These are phyloP conservation scores for Lithodes maja DNA, from an alignment of 2,888 invertebrate species.

Conservation along the genomic window DNA sequence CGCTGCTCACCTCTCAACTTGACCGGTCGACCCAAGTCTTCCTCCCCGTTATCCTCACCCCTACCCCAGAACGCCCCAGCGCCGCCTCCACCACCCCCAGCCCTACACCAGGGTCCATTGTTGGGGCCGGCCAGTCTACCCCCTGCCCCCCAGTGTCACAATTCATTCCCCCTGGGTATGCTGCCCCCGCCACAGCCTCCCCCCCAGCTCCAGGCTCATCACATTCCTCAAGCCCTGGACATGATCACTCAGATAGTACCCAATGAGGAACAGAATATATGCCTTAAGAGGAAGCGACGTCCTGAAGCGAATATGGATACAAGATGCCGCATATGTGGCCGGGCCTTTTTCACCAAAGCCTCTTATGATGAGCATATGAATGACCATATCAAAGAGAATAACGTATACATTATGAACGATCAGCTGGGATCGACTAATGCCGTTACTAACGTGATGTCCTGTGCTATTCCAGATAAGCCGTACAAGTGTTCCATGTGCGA, in stretches of 20 bases:
- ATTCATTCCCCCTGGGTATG: constrained; percentile 37
- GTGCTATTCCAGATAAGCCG: constrained; percentile 60
- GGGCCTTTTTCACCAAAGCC: constrained; percentile 57
- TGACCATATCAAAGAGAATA: constrained; percentile 59
- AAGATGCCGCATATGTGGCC: constrained; percentile 55
- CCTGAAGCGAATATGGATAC: constrained; percentile 51
- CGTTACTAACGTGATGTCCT: constrained; percentile 53
- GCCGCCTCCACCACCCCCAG: constrained; percentile 35
- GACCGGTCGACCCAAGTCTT: constrained; percentile 66
- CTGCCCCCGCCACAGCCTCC: constrained; percentile 34
- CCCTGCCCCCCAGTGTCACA: constrained; percentile 33
- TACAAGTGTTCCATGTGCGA: constrained; percentile 70
- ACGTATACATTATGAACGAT: constrained; percentile 50
- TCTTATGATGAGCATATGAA: constrained; percentile 67
- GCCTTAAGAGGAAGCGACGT: constrained; percentile 47
- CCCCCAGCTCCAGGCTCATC: constrained; percentile 39
- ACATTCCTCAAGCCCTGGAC: constrained; percentile 39
- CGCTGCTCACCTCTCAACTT: constrained; percentile 70
- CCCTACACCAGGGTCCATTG: constrained; percentile 34
- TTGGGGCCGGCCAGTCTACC: constrained; percentile 21
- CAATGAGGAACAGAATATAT: constrained; percentile 50
- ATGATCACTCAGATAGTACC: constrained; percentile 46
- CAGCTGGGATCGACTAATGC: constrained; percentile 47
- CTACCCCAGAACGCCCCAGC: constrained; percentile 39
- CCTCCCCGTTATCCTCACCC: constrained; percentile 54